Evolutionary conservation across 1,140 invertebrate species (phyloP).

Genomic region (Drosophila watanabei): DNA sequence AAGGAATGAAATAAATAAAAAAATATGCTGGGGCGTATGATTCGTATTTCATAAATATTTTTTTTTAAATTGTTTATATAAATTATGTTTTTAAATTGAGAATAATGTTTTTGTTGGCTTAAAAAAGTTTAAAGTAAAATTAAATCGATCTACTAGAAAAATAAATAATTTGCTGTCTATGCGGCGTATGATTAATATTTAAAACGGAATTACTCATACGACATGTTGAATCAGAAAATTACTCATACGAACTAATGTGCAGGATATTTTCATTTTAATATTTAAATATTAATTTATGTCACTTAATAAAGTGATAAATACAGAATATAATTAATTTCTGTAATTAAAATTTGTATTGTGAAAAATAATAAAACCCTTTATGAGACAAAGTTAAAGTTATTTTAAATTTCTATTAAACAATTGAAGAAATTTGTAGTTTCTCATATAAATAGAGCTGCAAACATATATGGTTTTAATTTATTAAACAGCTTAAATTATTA

Average conservation of each 20-base stretch:
- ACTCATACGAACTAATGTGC: no score
- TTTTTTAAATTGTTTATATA: not conserved
- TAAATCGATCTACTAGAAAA: not conserved
- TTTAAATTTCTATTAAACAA: not conserved
- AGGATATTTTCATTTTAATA: no score
- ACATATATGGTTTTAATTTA: not conserved
- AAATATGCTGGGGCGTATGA: not conserved
- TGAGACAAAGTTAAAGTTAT: not conserved
- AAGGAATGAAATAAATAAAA: no score
- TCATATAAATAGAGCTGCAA: not conserved
- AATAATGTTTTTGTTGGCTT: not conserved
- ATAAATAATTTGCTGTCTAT: not conserved
- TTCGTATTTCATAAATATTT: not conserved
- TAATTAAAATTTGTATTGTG: not conserved
- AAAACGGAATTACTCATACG: not conserved
- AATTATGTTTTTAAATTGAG: not conserved
- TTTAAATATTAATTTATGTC: no score
- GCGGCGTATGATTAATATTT: not conserved
- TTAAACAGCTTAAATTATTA: not conserved
- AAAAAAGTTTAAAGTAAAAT: not conserved
- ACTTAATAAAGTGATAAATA: not conserved
- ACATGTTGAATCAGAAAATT: not conserved
- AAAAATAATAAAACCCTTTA: not conserved
- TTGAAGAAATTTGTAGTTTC: not conserved
- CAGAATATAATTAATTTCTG: no score